A percentile compares a stretch with the other conserved stretches of the same genome.
phyloP scores from a whole-genome alignment of 2,888 invertebrate species.

The Cybosia mesomella region DNA sequence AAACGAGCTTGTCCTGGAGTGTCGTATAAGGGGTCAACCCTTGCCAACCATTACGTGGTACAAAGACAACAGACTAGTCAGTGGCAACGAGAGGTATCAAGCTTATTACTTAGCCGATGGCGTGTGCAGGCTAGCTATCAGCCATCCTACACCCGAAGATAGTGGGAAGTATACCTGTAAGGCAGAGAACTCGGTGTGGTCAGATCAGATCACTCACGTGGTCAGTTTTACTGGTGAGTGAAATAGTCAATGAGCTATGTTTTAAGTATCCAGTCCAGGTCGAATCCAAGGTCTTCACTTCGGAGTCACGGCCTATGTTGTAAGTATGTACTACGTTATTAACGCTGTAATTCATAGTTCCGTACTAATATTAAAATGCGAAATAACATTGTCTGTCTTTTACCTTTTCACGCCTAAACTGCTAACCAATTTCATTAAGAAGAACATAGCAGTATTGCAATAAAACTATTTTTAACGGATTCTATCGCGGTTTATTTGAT shows the following conservation, averaged over 20 bases:
- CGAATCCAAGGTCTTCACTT: too few species aligned
- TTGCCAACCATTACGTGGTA: slow-evolving; percentile 92
- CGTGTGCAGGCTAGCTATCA: slow-evolving; percentile 90
- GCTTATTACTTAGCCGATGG: slow-evolving; percentile 91
- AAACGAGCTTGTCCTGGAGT: slow-evolving; percentile 92
- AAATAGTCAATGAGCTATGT: neutral
- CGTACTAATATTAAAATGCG: too few species aligned
- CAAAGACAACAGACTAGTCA: slow-evolving; percentile 89
- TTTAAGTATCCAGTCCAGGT: too few species aligned
- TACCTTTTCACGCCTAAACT: too few species aligned
- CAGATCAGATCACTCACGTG: slow-evolving; percentile 91
- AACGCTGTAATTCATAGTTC: too few species aligned
- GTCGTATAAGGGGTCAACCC: slow-evolving; percentile 92
- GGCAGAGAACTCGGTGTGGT: slow-evolving; percentile 91
- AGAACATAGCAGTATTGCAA: too few species aligned
- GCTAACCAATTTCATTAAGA: too few species aligned
- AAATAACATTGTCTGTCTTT: too few species aligned
- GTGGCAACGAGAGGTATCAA: slow-evolving; percentile 86
- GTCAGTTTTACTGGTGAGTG: slow-evolving; percentile 89
- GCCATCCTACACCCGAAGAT: slow-evolving; percentile 89
- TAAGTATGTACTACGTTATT: too few species aligned
- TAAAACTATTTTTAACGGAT: too few species aligned
- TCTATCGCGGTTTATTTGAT: too few species aligned
- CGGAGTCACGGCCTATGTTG: too few species aligned
- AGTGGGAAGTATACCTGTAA: slow-evolving; percentile 92